Percentiles rank a stretch among this genome's conserved stretches.
These are phyloP conservation scores for Tapirus indicus DNA, from an alignment of 2,797 vertebrate genomes.

Conservation along the genomic window DNA sequence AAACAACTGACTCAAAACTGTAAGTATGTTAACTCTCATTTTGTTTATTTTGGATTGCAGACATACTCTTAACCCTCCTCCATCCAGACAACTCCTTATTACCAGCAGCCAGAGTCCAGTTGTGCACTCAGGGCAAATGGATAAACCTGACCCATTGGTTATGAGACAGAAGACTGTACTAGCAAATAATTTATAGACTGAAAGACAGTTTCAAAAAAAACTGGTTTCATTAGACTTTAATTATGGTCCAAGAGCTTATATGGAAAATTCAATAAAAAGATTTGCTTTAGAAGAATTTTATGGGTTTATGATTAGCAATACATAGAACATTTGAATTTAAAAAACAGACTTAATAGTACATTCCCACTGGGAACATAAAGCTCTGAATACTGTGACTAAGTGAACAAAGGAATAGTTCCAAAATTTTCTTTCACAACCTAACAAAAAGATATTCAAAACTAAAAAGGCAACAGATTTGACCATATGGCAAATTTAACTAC, in stretches of 20 bases:
- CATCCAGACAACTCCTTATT: neutral
- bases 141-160: neutral
- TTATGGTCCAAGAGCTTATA: neutral
- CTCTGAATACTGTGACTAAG: neutral
- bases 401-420: neutral
- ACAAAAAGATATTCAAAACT: conserved; percentile 27
- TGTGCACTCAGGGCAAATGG: neutral
- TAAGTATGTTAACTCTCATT: neutral
- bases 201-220: conserved; percentile 26
- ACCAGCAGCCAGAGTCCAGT: neutral
- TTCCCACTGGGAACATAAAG: neutral
- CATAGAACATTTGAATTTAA: neutral
- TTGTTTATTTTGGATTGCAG: neutral
- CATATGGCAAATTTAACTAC: neutral
- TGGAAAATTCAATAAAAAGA: neutral
- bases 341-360: conserved; percentile 3
- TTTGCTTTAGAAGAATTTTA: conserved; percentile 26
- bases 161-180: neutral
- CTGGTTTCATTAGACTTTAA: neutral
- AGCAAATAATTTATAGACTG: neutral
- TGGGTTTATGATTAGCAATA: neutral
- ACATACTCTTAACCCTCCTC: neutral
- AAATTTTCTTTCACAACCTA: conserved; percentile 2
- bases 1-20: neutral
- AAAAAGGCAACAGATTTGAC: conserved; percentile 7